A percentile compares a stretch with the other conserved stretches of the same genome.
These are phyloP conservation scores for Chironomus riparius DNA, from an alignment of 2,888 invertebrate species.

Conservation along the genomic window DNA sequence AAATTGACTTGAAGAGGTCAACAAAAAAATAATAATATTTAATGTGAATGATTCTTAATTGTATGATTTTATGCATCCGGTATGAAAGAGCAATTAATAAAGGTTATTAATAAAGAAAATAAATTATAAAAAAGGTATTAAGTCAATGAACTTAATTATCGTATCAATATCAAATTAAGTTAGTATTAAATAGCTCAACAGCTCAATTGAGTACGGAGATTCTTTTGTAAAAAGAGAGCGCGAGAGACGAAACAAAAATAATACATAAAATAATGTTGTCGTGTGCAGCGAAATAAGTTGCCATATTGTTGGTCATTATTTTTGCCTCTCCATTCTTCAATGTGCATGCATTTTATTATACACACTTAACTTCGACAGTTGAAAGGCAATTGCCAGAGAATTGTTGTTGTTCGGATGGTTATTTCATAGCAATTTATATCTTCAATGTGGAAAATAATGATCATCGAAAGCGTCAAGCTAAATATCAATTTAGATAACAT, in stretches of 20 bases:
- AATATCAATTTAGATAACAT: neutral
- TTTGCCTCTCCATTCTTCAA: neutral
- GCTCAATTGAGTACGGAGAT: too few species aligned
- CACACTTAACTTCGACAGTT: constrained; percentile 2
- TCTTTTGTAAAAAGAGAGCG: too few species aligned
- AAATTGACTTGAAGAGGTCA: neutral
- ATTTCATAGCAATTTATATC: neutral
- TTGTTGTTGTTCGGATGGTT: neutral
- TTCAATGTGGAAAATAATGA: constrained; percentile 7
- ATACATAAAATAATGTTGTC: constrained; percentile 1
- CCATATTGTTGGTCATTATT: neutral
- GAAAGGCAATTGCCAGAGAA: neutral
- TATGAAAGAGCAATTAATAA: neutral
- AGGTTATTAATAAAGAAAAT: too few species aligned
- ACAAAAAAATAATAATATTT: neutral
- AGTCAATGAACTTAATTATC: neutral
- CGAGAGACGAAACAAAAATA: neutral
- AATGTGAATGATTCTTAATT: neutral
- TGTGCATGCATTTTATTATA: neutral
- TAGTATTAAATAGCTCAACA: neutral
- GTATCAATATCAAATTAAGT: neutral
- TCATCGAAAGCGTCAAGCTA: constrained; percentile 4
- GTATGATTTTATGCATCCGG: neutral
- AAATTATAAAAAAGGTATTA: neutral
- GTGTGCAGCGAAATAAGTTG: neutral